Conservation (phyloP, 2,113 vertebrate genomes). For the Dasyprocta punctata region DNA sequence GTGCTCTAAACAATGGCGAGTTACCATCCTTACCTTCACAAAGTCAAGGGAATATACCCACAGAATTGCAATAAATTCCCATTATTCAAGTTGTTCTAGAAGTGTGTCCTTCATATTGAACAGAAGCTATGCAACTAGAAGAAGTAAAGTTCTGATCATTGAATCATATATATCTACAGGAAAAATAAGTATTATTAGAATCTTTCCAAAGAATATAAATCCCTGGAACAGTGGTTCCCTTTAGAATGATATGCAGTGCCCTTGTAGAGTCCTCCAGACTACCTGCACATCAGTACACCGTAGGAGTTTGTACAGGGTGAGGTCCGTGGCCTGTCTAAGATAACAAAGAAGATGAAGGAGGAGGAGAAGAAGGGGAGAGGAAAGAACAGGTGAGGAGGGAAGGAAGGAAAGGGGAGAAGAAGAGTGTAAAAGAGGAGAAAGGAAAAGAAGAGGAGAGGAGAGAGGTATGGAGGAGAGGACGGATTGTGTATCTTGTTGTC, state of each 20-base stretch:
- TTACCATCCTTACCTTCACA: neutral
- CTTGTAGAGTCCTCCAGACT: neutral
- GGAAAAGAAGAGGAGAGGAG: fast-evolving
- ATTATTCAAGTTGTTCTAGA: neutral
- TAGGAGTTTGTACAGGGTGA: neutral
- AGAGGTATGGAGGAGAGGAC: neutral
- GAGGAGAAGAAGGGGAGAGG: no score
- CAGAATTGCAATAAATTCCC: neutral
- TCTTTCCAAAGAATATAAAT: neutral
- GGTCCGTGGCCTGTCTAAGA: neutral
- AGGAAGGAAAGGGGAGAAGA: neutral
- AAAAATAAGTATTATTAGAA: neutral
- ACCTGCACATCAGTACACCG: neutral
- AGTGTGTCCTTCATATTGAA: neutral
- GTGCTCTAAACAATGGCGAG: neutral
- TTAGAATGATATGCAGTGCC: neutral
- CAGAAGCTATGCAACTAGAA: neutral
- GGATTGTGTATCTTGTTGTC: neutral
- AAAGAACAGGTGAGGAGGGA: no score
- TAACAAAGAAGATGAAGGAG: neutral
- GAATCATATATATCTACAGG: neutral
- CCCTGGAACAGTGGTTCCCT: neutral
- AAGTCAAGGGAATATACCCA: neutral
- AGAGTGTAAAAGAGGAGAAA: neutral
- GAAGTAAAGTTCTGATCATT: neutral